Conservation (phyloP, 64 coral and sea anemone species). For the Stichodactyla mertensii region DNA sequence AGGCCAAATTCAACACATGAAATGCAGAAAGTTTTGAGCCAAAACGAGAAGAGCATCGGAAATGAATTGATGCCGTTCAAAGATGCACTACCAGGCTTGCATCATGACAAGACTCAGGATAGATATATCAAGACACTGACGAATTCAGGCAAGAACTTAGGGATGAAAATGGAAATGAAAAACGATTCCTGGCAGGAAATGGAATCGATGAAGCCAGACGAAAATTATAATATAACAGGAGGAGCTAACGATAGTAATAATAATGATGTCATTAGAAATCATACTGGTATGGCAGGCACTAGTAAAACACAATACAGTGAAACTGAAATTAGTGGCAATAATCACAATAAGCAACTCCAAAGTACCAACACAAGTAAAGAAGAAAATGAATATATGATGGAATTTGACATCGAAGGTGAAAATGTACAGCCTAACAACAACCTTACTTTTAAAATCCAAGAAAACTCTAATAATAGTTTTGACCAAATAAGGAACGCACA, state of each 20-base stretch:
- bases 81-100: not conserved
- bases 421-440: not conserved
- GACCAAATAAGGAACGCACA: not conserved
- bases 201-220: not conserved
- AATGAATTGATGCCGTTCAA: not conserved
- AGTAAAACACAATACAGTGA: no score
- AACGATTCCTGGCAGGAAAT: not conserved
- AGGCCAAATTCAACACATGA: not conserved
- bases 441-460: not conserved
- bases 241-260: not conserved
- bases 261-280: not conserved
- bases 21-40: not conserved
- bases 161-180: not conserved
- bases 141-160: not conserved
- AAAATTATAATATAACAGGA: not conserved
- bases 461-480: not conserved
- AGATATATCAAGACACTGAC: not conserved
- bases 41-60: not conserved
- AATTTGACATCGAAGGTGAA: not conserved
- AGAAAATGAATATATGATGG: not conserved
- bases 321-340: no score
- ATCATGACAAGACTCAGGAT: not conserved
- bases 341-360: no score
- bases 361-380: not conserved
- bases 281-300: not conserved